Evolutionary conservation across 2,797 vertebrate species (phyloP).

Genomic region (Glyptemys insculpta): DNA sequence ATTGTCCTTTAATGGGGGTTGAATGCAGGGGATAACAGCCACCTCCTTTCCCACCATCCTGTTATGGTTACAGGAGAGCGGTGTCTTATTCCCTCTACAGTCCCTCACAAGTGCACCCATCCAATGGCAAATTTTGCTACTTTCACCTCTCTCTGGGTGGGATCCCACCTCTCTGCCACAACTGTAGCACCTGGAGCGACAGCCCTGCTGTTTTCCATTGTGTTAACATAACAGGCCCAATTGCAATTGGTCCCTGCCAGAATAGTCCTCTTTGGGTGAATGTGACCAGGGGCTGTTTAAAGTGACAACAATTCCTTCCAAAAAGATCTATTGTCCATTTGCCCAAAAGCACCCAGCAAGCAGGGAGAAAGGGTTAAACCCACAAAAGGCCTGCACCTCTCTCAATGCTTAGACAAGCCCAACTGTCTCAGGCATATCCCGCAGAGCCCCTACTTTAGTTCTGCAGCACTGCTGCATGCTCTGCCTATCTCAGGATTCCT

Average conservation of each 20-base stretch:
- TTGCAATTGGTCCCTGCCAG: not conserved
- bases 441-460: conserved; percentile 31
- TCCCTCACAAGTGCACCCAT: not conserved
- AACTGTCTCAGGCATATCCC: conserved; percentile 33
- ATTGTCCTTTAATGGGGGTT: not conserved
- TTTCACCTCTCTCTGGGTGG: not conserved
- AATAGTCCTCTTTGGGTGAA: not conserved
- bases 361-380: conserved; percentile 58
- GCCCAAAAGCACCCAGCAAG: not conserved
- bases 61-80: not conserved
- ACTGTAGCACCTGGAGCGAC: not conserved
- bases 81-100: not conserved
- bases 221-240: not conserved
- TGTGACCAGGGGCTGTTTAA: not conserved
- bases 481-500: not conserved
- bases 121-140: not conserved
- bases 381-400: conserved; percentile 48
- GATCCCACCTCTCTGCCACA: not conserved
- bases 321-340: not conserved
- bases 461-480: accelerated
- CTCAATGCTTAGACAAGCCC: conserved; percentile 53
- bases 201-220: not conserved
- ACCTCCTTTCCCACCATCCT: not conserved
- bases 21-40: not conserved
- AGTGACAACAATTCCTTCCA: not conserved